Evolutionary conservation across 1,140 invertebrate genomes (phyloP).

Genomic region (Drosophila parabipectinata): DNA sequence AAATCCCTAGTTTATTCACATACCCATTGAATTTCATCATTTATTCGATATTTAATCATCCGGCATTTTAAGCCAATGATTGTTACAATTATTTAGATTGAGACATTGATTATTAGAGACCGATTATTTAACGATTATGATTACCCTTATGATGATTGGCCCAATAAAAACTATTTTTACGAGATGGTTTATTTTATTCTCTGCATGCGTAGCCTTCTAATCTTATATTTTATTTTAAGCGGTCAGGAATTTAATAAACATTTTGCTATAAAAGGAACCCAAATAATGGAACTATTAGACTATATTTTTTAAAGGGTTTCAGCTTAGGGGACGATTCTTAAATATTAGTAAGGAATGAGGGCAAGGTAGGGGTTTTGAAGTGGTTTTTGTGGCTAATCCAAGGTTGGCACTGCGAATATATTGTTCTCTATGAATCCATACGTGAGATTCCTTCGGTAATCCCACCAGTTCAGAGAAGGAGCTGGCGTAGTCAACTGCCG

Average conservation of each 20-base stretch:
- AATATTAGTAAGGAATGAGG: constrained; percentile 33
- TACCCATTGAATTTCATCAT: background rate
- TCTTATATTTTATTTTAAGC: background rate
- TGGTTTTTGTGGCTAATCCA: constrained; percentile 33
- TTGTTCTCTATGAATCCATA: constrained; percentile 69
- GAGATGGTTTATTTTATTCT: background rate
- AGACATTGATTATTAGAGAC: background rate
- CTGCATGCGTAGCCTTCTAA: background rate
- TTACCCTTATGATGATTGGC: background rate
- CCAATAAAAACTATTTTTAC: background rate
- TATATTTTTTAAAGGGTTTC: background rate
- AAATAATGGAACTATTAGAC: background rate
- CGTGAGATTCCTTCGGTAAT: constrained; percentile 73
- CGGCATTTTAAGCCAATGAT: constrained; percentile 8
- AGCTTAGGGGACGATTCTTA: background rate
- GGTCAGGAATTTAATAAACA: background rate
- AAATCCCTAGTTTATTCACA: constrained; percentile 35
- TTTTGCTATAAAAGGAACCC: background rate
- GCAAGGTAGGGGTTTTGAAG: constrained; percentile 36
- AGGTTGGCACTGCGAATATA: constrained; percentile 65
- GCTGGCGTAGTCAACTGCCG: constrained; percentile 14
- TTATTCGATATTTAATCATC: background rate
- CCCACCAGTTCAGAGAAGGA: constrained; percentile 54
- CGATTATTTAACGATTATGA: background rate
- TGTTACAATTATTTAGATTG: constrained; percentile 3